Percentiles rank a stretch among this genome's conserved stretches.
phyloP scores from a whole-genome alignment of 2,113 vertebrate species.

The Strigops habroptila region DNA sequence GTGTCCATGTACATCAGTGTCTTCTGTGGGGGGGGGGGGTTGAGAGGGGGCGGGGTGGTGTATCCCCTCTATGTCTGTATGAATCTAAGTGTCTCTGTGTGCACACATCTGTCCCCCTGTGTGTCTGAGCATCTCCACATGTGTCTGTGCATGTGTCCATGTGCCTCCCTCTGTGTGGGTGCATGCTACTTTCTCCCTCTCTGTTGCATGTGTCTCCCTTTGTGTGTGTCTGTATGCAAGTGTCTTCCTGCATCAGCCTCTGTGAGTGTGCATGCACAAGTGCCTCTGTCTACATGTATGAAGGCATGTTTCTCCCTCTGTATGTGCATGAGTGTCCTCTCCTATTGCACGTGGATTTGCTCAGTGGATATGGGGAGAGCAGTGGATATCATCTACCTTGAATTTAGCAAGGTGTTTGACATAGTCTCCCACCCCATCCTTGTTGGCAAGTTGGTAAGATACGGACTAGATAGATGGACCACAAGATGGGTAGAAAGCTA shows the following conservation, averaged over 20 bases:
- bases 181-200: neutral
- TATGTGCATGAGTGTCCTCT: neutral
- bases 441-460: neutral
- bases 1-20: neutral
- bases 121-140: neutral
- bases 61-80: neutral
- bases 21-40: no score
- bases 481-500: neutral
- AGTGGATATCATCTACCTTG: no score
- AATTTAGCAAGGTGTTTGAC: neutral
- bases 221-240: neutral
- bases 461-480: neutral
- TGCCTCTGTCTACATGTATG: neutral
- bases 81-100: neutral
- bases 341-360: neutral
- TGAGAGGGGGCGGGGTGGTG: no score
- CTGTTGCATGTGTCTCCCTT: no score
- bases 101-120: neutral
- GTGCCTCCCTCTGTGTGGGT: no score
- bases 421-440: neutral
- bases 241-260: neutral
- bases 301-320: neutral
- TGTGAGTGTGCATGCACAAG: neutral
- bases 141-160: no score
- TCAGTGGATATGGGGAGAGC: neutral